phyloP scores from a whole-genome alignment of 1,140 invertebrate species.

The Gryon sp. region DNA sequence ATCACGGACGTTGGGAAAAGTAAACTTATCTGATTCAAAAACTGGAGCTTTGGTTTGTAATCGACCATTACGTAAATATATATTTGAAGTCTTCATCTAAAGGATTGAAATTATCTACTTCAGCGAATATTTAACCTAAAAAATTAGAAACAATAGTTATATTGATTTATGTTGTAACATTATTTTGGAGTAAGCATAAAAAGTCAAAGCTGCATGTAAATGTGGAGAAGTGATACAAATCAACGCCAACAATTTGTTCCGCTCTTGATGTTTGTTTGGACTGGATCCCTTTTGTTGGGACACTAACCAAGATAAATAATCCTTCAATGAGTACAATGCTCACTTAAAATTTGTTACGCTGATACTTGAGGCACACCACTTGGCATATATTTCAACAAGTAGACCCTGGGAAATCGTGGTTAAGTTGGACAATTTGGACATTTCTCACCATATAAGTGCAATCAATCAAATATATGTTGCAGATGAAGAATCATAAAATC shows the following conservation, averaged over 20 bases:
- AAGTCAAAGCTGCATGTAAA: constrained; percentile 1
- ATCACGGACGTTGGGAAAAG: constrained; percentile 72
- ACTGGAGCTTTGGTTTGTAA: too few species aligned
- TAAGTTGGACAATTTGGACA: neutral
- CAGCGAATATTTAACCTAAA: too few species aligned
- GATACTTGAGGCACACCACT: constrained; percentile 12
- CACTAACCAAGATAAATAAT: constrained; percentile 44
- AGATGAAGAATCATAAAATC: too few species aligned
- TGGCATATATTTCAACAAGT: neutral
- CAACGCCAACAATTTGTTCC: constrained; percentile 11
- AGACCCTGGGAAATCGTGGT: constrained; percentile 22
- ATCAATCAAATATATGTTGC: too few species aligned
- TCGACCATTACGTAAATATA: too few species aligned
- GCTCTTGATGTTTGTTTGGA: constrained; percentile 41
- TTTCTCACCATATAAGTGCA: neutral
- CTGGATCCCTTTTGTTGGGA: constrained; percentile 15
- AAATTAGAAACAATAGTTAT: too few species aligned
- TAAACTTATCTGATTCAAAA: constrained; percentile 67
- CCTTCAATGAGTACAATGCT: constrained; percentile 29
- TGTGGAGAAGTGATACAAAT: constrained; percentile 21
- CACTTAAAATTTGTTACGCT: constrained; percentile 41
- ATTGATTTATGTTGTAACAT: too few species aligned
- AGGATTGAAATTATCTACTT: too few species aligned
- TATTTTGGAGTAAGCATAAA: too few species aligned
- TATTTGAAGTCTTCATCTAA: too few species aligned